phyloP scores from a whole-genome alignment of 1,140 invertebrate genomes.

The Drosophila pandora region DNA sequence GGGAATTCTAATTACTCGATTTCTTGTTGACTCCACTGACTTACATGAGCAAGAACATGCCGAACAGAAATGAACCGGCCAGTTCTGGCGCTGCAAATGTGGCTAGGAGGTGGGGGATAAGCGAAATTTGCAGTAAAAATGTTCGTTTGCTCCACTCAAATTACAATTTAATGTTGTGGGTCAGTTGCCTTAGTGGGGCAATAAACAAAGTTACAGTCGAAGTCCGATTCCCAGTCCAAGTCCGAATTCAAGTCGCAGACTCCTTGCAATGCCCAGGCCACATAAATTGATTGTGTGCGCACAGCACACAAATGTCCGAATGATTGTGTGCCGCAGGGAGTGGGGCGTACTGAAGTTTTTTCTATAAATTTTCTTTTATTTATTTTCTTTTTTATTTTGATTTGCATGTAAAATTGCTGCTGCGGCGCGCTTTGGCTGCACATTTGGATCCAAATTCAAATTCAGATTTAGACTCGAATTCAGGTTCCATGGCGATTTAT shows the following conservation, averaged over 20 bases:
- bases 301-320: conserved; percentile 60
- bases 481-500: conserved; percentile 70
- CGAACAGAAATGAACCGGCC: conserved; percentile 13
- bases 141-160: conserved; percentile 72
- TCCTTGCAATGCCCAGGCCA: conserved; percentile 37
- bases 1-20: conserved; percentile 71
- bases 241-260: conserved; percentile 32
- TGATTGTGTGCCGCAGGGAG: conserved; percentile 59
- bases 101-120: conserved; percentile 8
- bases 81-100: not conserved
- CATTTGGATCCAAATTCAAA: conserved; percentile 54
- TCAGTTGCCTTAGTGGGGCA: too few species aligned
- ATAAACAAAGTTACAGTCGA: conserved; percentile 61
- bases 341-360: conserved; percentile 20
- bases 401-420: conserved; percentile 62
- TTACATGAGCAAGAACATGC: conserved; percentile 49
- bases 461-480: conserved; percentile 50
- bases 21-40: conserved; percentile 45
- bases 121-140: conserved; percentile 70
- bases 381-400: conserved; percentile 4
- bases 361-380: conserved; percentile 19
- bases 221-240: conserved; percentile 22
- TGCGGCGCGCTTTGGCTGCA: conserved; percentile 55
- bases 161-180: too few species aligned
- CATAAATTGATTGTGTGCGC: conserved; percentile 67